Base-by-base conservation (phyloP, 1,140 invertebrate species). In the Diuraphis noxia region DNA sequence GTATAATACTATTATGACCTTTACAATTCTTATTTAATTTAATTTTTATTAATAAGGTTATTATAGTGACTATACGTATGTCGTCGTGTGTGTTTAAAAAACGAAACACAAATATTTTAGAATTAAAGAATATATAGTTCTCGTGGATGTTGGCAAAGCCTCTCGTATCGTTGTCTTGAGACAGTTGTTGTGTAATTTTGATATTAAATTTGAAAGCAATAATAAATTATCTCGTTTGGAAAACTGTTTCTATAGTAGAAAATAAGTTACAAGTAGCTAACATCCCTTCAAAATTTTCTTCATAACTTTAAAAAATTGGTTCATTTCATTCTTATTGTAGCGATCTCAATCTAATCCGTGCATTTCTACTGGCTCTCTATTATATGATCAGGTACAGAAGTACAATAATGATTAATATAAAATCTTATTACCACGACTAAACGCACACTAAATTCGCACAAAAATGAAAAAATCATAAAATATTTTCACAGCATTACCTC, bases 401-500 rank as follows among this genome's bases (percentile, higher is more conserved):
- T n/a, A 63, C n/a, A n/a, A n/a, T 63, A 5, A 5, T n/a, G 56
- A n/a, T 63, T 2, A n/a, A 63, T 63, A 63, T 13, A n/a, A n/a
- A 63, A 17, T 49, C 46, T 21, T 49, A 49, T 23, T 49, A 17
- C 30, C 1, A n/a, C 30, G 4, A 17, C 30, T 0, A 13, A 63
- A 63, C 4, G 4, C 25, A 63, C 25, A 63, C 10, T 25, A 63
- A 10, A n/a, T n/a, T 30, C 25, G n/a, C 30, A 17, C 8, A 30
- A 7, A 17, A n/a, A 21, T 0, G 9, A 3, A 49, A 3, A 63
- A 63, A n/a, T n/a, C n/a, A n/a, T n/a, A n/a, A n/a, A n/a, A n/a
- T n/a, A n/a, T n/a, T 4, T 72, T n/a, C 13, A n/a, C 30, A n/a
- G 10, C n/a, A 2, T 3, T n/a, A 17, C 0, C 4, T 5, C n/a